Conservation (phyloP, 1,140 invertebrate genomes). For the Mylabris phalerata region DNA sequence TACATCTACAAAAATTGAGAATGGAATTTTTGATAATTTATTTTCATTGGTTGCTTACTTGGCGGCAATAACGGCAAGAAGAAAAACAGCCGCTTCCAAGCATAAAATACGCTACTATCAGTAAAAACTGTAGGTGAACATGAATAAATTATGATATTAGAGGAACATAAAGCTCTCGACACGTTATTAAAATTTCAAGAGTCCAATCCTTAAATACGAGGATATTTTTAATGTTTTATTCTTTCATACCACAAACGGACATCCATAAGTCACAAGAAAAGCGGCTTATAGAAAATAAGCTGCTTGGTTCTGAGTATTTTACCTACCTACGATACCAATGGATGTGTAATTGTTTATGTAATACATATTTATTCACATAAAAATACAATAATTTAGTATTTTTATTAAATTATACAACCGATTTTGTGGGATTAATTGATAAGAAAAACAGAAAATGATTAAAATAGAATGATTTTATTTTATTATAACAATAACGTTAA, state of each 20-base stretch:
- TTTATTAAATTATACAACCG: background rate
- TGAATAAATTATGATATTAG: constrained; percentile 22
- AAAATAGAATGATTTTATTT: background rate
- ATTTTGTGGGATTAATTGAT: background rate
- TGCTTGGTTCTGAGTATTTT: constrained; percentile 1
- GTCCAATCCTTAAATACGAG: constrained; percentile 17
- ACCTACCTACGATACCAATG: too few relatives aligned
- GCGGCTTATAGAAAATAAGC: constrained; percentile 23
- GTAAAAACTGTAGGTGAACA: constrained; percentile 16
- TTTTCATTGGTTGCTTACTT: background rate
- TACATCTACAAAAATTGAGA: too few relatives aligned
- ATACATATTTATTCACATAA: background rate
- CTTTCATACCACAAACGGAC: constrained; percentile 21
- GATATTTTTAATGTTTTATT: constrained; percentile 25
- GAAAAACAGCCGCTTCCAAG: constrained; percentile 12
- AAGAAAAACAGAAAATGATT: background rate
- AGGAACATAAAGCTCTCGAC: constrained; percentile 21
- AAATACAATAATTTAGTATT: constrained; percentile 4
- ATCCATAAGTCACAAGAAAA: constrained; percentile 26
- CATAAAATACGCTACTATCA: constrained; percentile 17
- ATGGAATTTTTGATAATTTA: too few relatives aligned
- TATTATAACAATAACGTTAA: too few relatives aligned
- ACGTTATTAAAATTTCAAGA: constrained; percentile 28
- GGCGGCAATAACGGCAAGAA: constrained; percentile 11
- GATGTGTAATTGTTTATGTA: background rate